Evolutionary conservation across 1,140 invertebrate genomes (phyloP).

Genomic region (Polypedilum vanderplanki): DNA sequence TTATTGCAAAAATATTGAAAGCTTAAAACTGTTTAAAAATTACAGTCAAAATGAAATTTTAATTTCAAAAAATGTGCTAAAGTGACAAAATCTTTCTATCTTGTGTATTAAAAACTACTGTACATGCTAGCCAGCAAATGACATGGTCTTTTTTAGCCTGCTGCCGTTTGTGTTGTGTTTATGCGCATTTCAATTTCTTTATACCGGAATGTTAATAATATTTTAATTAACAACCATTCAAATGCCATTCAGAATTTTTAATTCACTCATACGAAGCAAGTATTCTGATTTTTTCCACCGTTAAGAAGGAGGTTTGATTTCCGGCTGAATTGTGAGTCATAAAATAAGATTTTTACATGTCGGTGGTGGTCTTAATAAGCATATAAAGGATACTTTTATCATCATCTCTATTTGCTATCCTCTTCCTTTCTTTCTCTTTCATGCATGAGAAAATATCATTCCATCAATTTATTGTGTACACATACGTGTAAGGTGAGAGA

Average conservation of each 20-base stretch:
- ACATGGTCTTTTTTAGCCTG: no score
- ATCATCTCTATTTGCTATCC: neutral
- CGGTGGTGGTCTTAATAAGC: neutral
- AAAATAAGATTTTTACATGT: neutral
- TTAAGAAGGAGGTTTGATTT: constrained; percentile 7
- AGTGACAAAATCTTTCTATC: no score
- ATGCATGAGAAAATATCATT: no score
- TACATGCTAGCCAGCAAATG: no score
- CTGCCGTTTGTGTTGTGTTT: neutral
- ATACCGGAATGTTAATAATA: constrained; percentile 26
- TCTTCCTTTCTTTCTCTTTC: neutral
- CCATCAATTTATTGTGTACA: neutral
- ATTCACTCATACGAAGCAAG: neutral
- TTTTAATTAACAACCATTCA: constrained; percentile 26
- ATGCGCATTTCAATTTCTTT: neutral
- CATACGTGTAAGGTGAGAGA: neutral
- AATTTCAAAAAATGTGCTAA: no score
- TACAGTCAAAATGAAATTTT: no score
- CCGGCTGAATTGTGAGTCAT: constrained; percentile 3
- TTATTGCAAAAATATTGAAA: no score
- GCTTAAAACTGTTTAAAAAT: no score
- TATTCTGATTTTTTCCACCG: constrained; percentile 4
- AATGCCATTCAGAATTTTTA: constrained; percentile 13
- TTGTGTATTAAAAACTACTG: no score
- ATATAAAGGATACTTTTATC: constrained; percentile 10